Evolutionary conservation across 1,140 invertebrate species (phyloP), one percentile per base, ranked within the genome.

Genomic region (Leptopilina clavipes): DNA sequence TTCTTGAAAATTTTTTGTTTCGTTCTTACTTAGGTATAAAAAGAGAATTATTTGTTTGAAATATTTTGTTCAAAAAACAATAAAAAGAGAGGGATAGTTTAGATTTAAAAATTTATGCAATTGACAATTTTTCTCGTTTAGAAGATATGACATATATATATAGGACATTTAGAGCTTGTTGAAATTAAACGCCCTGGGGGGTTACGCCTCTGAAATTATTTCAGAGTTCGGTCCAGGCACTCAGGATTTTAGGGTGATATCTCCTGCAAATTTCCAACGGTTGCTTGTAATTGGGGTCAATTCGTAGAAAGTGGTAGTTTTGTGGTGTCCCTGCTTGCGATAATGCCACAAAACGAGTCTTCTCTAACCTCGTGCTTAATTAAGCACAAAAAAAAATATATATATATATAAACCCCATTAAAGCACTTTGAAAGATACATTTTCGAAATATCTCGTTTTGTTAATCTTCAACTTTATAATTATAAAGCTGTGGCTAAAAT

Each of bases 191-290:
- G 59, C 59, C 59, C 56, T 11, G 11, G 22, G 59, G 25, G 25
- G 19, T 37, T 65, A 11, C n/a, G 59, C 22, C 59, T 65, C 59
- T 65, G 59, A 31, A 65, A 65, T 65, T 65, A 65, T 31, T 65
- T 65, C 59, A 65, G 19, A 8, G 11, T 22, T 65, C 48, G 48
- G 48, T 52, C 48, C 48, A 52, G 48, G 48, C 48, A n/a, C 59
- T 65, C 59, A 31, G 59, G 22, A 65, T 65, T 65, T 65, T 31
- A 65, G 59, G 59, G 59, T 65, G 59, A 65, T 65, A 65, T 65
- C 59, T 65, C 59, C 11, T 65, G 25, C 59, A 31, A 65, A 65
- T 65, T 31, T 65, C 59, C 59, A 65, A 65, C 59, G 25, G 22
- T 65, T n/a, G 59, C 22, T 65, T 65, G 59, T 65, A 65, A 65